Base-by-base conservation (phyloP, 2,797 vertebrate species). In the Spinibarbus caldwelli region DNA sequence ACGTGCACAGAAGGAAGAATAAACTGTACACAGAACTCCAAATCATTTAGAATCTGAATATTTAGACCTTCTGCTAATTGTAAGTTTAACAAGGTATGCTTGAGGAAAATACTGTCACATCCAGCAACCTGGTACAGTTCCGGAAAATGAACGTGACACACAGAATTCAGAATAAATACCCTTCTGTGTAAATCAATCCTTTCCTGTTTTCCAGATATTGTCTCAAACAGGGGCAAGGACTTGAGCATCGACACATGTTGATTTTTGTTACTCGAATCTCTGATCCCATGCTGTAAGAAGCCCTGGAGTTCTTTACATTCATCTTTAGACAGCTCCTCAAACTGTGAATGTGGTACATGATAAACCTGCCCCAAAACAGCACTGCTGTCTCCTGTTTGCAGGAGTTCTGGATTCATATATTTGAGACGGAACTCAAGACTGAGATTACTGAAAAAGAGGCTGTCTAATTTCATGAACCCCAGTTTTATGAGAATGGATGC, bases 221-320 rank as follows among this genome's bases (percentile, higher is more conserved):
- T 94, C 91, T 95, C 90, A 93, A 95, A 96, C 80, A 96, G 57
- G 31, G 95, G 95, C 59, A 96, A 88, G 5, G 94, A 94, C 86
- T 85, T 94, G 0, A 96, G 86, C 38, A 93, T 93, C 11, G 5
- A 87, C 41, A 89, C 57, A 81, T 92, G 89, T 0, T 86, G 73
- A 21, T 86, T 43, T 3, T 0, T 80, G 70, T 88, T 77, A 75
- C 88, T 23, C n/a, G 87, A 86, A n/a, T 34, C 19, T 21, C 1
- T 52, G n/a, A 88, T 43, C 66, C 92, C 94, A 80, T 75, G 66
- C 26, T 92, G 93, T 12, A 95, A 87, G 83, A 90, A 93, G 0
- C 0, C 0, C 73, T 94, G 93, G 59, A 96, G 91, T 2, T 86
- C 17, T 6, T 6, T 86, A 78, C 88, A 85, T 6, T 95, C 91